Evolutionary conservation across 1,140 invertebrate species (phyloP).

Genomic region (Pachypeltis micranthus): DNA sequence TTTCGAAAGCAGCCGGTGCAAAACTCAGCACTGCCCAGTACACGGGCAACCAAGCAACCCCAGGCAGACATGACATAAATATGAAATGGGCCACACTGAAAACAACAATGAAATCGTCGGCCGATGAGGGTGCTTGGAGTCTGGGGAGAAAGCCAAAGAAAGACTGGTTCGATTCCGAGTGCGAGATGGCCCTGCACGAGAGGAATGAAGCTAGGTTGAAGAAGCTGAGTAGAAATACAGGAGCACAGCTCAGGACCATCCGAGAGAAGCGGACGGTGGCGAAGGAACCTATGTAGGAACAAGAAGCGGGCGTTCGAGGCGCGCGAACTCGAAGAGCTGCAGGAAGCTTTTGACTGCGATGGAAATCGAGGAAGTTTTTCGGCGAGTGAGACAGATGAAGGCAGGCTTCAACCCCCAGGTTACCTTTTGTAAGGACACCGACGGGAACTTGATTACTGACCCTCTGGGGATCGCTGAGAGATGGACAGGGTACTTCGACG

Average conservation of each 20-base stretch:
- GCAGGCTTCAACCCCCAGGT: too few relatives aligned
- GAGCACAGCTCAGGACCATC: constrained; percentile 12
- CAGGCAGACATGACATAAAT: background rate
- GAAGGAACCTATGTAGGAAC: constrained; percentile 19
- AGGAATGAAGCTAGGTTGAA: constrained; percentile 13
- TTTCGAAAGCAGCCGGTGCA: background rate
- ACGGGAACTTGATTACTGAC: too few relatives aligned
- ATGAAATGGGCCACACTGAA: constrained; percentile 10
- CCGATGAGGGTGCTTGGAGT: background rate
- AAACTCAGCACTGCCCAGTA: background rate
- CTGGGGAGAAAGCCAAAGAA: constrained; percentile 13
- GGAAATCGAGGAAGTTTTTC: too few relatives aligned
- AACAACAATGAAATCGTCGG: background rate
- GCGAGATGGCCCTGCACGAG: constrained; percentile 2
- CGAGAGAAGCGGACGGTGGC: constrained; percentile 8
- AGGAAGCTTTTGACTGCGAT: constrained; percentile 4
- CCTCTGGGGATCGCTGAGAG: too few relatives aligned
- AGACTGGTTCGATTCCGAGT: constrained; percentile 23
- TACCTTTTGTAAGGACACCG: too few relatives aligned
- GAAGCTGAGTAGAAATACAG: constrained; percentile 2
- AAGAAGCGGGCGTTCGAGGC: constrained; percentile 20
- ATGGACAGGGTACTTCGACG: too few relatives aligned
- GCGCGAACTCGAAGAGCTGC: constrained; percentile 14
- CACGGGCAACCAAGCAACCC: background rate
- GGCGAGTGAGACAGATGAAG: too few relatives aligned